phyloP scores from a whole-genome alignment of 2,888 invertebrate genomes.

The Drosophila leonis region DNA sequence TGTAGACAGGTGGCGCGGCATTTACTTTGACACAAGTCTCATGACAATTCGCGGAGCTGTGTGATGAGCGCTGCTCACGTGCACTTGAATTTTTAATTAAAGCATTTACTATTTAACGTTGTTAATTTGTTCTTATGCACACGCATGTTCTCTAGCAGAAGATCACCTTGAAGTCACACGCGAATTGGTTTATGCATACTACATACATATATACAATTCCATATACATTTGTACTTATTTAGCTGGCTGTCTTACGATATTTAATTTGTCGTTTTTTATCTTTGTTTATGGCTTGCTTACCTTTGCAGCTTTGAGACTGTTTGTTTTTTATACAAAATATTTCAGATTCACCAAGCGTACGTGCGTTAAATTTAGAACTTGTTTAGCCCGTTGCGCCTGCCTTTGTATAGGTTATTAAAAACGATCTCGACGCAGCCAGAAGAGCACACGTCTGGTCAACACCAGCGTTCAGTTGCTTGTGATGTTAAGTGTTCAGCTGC shows the following conservation, averaged over 20 bases:
- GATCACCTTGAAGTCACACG: slow-evolving; percentile 70
- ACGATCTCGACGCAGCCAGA: slow-evolving; percentile 64
- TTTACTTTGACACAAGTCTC: slow-evolving; percentile 50
- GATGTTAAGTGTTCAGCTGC: slow-evolving; percentile 52
- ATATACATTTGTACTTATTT: not conserved
- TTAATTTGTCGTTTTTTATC: slow-evolving; percentile 34
- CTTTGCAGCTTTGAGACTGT: slow-evolving; percentile 65
- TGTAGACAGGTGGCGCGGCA: slow-evolving; percentile 42
- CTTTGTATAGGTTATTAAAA: slow-evolving; percentile 52
- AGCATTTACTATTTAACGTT: not conserved
- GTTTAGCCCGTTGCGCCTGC: slow-evolving; percentile 65
- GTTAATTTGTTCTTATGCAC: slow-evolving; percentile 1
- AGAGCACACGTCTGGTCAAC: slow-evolving; percentile 79
- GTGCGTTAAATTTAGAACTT: slow-evolving; percentile 81
- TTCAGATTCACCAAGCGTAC: slow-evolving; percentile 63
- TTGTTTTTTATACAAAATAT: slow-evolving; percentile 57
- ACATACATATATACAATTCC: not conserved
- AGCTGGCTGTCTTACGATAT: slow-evolving; percentile 10
- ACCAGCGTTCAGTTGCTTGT: slow-evolving; percentile 75
- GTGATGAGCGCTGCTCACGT: slow-evolving; percentile 48
- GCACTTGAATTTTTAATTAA: slow-evolving; percentile 30
- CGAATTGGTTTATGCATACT: slow-evolving; percentile 7
- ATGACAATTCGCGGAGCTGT: slow-evolving; percentile 49
- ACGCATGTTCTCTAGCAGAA: slow-evolving; percentile 11
- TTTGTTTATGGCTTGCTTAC: slow-evolving; percentile 62